Evolutionary conservation across 1,140 invertebrate species (phyloP).

Genomic region (Drosophila sp.): DNA sequence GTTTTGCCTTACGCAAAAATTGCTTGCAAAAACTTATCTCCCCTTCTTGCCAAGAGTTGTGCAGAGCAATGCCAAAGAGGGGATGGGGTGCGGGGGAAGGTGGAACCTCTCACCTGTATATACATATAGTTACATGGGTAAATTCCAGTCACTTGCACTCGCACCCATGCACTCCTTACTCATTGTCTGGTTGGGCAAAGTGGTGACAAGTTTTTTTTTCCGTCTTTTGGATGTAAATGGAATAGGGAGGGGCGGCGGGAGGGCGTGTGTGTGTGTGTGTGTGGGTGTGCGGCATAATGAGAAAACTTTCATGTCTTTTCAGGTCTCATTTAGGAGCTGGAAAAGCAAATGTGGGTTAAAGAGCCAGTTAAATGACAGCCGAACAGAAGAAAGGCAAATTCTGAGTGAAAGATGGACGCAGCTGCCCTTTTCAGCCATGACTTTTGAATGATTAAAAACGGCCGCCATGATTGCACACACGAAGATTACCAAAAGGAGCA

Average conservation of each 20-base stretch:
- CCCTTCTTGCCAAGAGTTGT: constrained; percentile 31
- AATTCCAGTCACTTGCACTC: constrained; percentile 19
- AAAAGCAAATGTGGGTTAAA: constrained; percentile 51
- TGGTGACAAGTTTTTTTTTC: constrained; percentile 1
- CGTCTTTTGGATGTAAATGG: not conserved
- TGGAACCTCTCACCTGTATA: constrained; percentile 23
- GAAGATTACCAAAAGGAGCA: not conserved
- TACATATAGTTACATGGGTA: constrained; percentile 16
- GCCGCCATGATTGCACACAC: constrained; percentile 32
- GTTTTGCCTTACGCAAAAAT: constrained; percentile 67
- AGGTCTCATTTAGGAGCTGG: constrained; percentile 70
- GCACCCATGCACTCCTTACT: constrained; percentile 3
- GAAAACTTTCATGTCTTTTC: constrained; percentile 72
- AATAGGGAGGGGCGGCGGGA: not conserved
- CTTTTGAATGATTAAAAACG: constrained; percentile 72
- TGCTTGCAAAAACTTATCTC: constrained; percentile 56
- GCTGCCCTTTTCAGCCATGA: constrained; percentile 47
- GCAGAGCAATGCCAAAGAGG: not conserved
- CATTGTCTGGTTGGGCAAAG: constrained; percentile 8
- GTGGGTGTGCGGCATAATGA: constrained; percentile 58
- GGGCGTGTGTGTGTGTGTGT: constrained; percentile 6
- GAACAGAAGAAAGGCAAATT: constrained; percentile 9
- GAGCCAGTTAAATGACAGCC: constrained; percentile 51
- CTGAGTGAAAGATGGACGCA: constrained; percentile 36
- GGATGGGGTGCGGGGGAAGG: not conserved